Base-by-base conservation (phyloP, 2,797 vertebrate genomes). In the Nothura maculosa region DNA sequence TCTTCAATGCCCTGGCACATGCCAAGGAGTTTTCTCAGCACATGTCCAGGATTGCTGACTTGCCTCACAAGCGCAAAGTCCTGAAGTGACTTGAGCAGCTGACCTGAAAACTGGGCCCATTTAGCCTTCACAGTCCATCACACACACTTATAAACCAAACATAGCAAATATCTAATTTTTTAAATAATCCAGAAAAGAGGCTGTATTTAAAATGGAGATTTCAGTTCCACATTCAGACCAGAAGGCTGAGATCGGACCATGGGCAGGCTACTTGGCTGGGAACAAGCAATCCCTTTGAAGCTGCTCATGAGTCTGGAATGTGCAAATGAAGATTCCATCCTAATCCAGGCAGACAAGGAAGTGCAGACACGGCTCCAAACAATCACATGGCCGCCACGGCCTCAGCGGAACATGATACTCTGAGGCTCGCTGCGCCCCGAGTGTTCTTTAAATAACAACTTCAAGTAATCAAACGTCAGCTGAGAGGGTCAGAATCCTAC, bases 281-380 rank as follows among this genome's bases (percentile, higher is more conserved):
- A 48, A 12, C 24, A 48, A 48, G 24, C 24, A 86, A 64, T 90
- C 90, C 67, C 91, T 96, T 94, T 95, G 94, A 95, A 94, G 88
- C 76, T 87, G 88, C 89, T 96, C 88, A 94, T 82, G 93, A 30
- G 73, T 75, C 94, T 92, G 96, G 95, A 96, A 96, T 93, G 94
- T 21, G 66, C 76, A 80, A 89, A 85, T 78, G 95, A 92, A 94
- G 92, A 60, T 73, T 85, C 84, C 36, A 85, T 74, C 92, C 86
- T 95, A 91, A 95, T 83, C 58, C 92, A 94, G 93, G 4, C 94
- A 94, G 93, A 92, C 93, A 94, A 70, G 91, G 94, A 93, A 96
- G 90, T 27, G 74, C 48, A 84, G 90, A 72, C 92, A 57, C 24
- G 75, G 67, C 92, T 86, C 75, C 20, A 45, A 92, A 90, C 86